Conservation (phyloP, 2,113 vertebrate species). For the Entomyzon cyanotis region DNA sequence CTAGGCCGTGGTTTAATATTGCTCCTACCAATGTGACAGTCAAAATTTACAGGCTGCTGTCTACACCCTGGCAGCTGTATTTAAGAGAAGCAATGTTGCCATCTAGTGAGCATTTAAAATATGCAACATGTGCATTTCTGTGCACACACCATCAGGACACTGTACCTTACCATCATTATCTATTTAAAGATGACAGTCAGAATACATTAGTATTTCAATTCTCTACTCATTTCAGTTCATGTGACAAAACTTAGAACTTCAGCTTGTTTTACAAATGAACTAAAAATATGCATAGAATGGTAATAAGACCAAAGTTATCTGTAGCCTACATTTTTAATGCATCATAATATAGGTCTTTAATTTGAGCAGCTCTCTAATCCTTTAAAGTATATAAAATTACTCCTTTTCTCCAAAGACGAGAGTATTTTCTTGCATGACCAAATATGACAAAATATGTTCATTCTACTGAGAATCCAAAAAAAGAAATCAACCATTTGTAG, state of each 20-base stretch:
- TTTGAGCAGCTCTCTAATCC: neutral
- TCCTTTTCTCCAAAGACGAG: neutral
- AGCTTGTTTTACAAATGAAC: neutral
- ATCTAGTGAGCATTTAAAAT: slow-evolving; percentile 52
- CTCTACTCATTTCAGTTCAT: neutral
- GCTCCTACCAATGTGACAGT: neutral
- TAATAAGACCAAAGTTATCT: neutral
- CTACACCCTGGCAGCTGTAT: neutral
- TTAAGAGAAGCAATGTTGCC: slow-evolving; percentile 51
- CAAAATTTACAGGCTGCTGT: neutral
- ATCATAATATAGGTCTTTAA: neutral
- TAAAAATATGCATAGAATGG: neutral
- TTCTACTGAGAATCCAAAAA: neutral
- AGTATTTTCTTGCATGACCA: neutral
- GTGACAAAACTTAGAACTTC: neutral
- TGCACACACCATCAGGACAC: rapidly evolving
- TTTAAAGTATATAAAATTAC: neutral
- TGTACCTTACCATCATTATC: neutral
- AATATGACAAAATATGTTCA: neutral
- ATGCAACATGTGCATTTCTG: neutral
- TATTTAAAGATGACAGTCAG: neutral
- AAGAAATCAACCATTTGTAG: neutral
- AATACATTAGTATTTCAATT: neutral
- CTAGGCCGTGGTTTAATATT: neutral
- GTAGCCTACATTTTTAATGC: neutral